Percentiles rank a stretch among this genome's conserved stretches.
Evolutionary conservation across 2,797 vertebrate species (phyloP).

Genomic region (Alcedo atthis): DNA sequence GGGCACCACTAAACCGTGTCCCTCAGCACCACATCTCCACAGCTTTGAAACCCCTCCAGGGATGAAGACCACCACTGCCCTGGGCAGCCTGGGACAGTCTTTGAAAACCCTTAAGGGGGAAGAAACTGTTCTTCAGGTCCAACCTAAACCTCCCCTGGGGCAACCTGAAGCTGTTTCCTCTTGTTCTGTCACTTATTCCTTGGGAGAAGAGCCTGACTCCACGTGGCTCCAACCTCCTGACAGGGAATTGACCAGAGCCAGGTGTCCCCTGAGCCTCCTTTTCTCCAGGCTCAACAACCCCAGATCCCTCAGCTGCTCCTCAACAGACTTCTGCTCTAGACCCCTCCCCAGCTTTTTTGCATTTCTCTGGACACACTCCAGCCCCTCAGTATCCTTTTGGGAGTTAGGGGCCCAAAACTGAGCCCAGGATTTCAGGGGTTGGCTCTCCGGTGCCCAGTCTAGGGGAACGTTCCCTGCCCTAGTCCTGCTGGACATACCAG

Average conservation of each 20-base stretch:
- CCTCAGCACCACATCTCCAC: too few species aligned
- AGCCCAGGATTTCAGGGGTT: not conserved
- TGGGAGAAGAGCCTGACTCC: too few species aligned
- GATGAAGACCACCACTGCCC: not conserved
- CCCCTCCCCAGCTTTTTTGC: not conserved
- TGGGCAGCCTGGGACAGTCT: not conserved
- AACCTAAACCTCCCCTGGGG: too few species aligned
- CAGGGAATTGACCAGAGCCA: too few species aligned
- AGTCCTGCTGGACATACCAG: not conserved
- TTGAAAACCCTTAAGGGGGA: not conserved
- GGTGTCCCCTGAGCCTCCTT: too few species aligned
- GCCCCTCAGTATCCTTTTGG: not conserved
- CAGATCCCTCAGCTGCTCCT: not conserved
- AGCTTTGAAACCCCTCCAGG: too few species aligned
- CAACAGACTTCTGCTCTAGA: not conserved
- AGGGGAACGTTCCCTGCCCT: not conserved
- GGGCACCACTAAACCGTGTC: too few species aligned
- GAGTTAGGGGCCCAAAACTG: not conserved
- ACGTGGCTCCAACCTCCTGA: too few species aligned
- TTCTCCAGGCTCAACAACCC: too few species aligned
- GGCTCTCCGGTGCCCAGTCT: not conserved
- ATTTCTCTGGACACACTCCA: not conserved
- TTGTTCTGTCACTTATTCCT: too few species aligned
- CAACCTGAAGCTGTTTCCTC: too few species aligned
- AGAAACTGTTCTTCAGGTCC: too few species aligned